A percentile compares a stretch with the other conserved stretches of the same genome.
Evolutionary conservation across 1,140 invertebrate genomes (phyloP).

Genomic region (Eueides isabella): DNA sequence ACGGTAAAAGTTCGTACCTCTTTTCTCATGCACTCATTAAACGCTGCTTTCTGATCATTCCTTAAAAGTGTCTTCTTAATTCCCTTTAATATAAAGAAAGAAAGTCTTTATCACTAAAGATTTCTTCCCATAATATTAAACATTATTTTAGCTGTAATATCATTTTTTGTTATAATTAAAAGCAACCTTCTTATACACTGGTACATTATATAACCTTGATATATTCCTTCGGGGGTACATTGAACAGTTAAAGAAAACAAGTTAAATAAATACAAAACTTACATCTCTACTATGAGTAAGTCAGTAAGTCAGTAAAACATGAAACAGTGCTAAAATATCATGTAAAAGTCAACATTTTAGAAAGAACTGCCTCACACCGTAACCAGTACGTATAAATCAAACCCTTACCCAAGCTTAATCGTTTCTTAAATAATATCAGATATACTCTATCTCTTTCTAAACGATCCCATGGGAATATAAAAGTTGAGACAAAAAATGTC

Average conservation of each 20-base stretch:
- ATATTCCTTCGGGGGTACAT: too few relatives aligned
- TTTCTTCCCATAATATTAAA: too few relatives aligned
- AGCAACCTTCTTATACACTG: too few relatives aligned
- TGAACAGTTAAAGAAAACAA: neutral
- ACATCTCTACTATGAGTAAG: neutral
- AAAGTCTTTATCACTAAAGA: too few relatives aligned
- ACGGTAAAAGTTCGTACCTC: too few relatives aligned
- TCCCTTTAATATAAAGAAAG: too few relatives aligned
- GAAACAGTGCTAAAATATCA: neutral
- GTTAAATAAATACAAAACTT: neutral
- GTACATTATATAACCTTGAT: too few relatives aligned
- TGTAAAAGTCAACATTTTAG: slow-evolving; percentile 15
- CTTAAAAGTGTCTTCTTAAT: too few relatives aligned
- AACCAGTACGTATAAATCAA: slow-evolving; percentile 30
- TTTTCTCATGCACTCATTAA: too few relatives aligned
- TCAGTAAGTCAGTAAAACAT: neutral
- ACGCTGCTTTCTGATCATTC: too few relatives aligned
- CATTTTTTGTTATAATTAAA: too few relatives aligned
- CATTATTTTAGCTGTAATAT: too few relatives aligned
- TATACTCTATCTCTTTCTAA: slow-evolving; percentile 35
- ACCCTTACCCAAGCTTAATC: slow-evolving; percentile 26
- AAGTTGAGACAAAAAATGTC: slow-evolving; percentile 44
- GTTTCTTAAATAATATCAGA: slow-evolving; percentile 34
- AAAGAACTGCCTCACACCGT: slow-evolving; percentile 20
- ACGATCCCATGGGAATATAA: slow-evolving; percentile 34